Evolutionary conservation across 2,797 vertebrate genomes (phyloP).

Genomic region (Enoplosus armatus): DNA sequence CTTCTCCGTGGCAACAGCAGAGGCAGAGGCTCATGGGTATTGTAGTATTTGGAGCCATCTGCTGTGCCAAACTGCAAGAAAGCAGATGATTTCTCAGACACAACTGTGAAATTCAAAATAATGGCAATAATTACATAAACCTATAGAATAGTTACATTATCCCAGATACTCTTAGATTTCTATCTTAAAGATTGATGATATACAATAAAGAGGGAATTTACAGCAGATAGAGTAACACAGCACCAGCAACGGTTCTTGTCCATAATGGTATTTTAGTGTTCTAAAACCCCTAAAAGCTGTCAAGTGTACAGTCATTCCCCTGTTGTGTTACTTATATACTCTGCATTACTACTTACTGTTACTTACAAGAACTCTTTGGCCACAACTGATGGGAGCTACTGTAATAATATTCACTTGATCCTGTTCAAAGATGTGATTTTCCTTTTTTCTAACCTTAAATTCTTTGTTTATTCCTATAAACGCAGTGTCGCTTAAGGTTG

Average conservation of each 20-base stretch:
- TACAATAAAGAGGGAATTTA: neutral
- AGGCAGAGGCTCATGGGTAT: neutral
- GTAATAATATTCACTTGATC: neutral
- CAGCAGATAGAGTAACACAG: neutral
- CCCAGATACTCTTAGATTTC: neutral
- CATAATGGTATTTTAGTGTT: neutral
- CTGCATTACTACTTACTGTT: neutral
- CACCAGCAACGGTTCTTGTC: neutral
- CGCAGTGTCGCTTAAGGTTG: neutral
- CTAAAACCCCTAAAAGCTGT: neutral
- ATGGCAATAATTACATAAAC: neutral
- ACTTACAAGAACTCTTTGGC: neutral
- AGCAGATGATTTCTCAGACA: neutral
- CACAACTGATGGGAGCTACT: neutral
- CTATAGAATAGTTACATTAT: neutral
- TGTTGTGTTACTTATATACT: neutral
- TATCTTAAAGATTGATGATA: neutral
- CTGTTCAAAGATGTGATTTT: neutral
- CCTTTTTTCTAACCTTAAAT: neutral
- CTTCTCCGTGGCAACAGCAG: neutral
- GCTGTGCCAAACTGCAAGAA: neutral
- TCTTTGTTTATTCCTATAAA: neutral
- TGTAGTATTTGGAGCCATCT: neutral
- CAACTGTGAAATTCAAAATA: neutral
- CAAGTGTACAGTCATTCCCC: neutral